phyloP scores from a whole-genome alignment of 2,888 invertebrate species.

The Catocala nupta region DNA sequence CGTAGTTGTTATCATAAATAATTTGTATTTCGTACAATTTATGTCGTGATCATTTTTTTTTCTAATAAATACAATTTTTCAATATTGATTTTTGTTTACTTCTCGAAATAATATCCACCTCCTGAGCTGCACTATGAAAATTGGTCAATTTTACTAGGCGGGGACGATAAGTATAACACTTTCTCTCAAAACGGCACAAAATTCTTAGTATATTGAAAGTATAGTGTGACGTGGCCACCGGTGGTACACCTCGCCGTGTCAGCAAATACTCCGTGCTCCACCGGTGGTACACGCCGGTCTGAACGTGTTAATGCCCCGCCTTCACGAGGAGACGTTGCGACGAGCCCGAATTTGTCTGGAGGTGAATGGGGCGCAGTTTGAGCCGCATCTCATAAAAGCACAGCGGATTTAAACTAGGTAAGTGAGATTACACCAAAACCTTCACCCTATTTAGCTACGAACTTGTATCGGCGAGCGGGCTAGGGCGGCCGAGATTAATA shows the following conservation, averaged over 20 bases:
- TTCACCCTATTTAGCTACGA: no score
- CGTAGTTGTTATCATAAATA: neutral
- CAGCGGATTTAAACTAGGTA: no score
- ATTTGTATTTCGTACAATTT: neutral
- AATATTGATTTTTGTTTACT: conserved; percentile 9
- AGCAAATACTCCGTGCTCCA: conserved; percentile 8
- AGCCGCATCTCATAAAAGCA: no score
- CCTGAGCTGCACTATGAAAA: conserved; percentile 10
- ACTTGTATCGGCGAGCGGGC: no score
- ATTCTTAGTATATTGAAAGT: conserved; percentile 11
- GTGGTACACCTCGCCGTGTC: conserved; percentile 12
- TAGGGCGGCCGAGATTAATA: no score
- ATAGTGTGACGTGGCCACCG: conserved; percentile 5
- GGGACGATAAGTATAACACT: conserved; percentile 11
- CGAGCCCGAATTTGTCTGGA: no score
- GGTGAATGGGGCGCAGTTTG: no score
- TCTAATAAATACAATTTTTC: neutral
- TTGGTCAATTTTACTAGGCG: conserved; percentile 6
- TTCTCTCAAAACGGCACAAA: conserved; percentile 7
- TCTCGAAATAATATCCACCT: conserved; percentile 11
- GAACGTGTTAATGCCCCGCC: conserved; percentile 12
- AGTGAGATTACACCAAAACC: no score
- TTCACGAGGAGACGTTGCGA: no score
- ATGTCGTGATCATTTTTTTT: neutral
- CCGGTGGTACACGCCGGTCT: conserved; percentile 7